Conservation (phyloP, 2,888 invertebrate species). For the Germaria angustata region DNA sequence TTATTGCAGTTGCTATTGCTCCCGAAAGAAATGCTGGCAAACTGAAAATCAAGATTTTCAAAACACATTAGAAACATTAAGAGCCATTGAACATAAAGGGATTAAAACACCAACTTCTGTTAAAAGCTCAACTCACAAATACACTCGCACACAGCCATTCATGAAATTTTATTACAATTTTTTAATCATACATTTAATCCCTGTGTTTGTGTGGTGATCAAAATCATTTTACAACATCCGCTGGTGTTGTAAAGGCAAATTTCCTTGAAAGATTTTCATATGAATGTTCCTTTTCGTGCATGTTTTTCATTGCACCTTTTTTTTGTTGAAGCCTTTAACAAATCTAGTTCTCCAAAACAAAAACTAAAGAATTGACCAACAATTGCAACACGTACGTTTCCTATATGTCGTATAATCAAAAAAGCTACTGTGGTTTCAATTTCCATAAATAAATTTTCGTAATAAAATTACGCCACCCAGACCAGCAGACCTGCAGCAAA, state of each 20-base stretch:
- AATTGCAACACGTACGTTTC: conserved; percentile 15
- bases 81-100: conserved; percentile 38
- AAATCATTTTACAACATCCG: conserved; percentile 66
- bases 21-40: conserved; percentile 23
- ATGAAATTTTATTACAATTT: too few species aligned
- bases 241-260: conserved; percentile 39
- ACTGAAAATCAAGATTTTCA: conserved; percentile 44
- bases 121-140: too few species aligned
- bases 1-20: not conserved
- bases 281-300: not conserved
- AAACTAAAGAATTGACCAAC: conserved; percentile 24
- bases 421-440: conserved; percentile 44
- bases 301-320: conserved; percentile 13
- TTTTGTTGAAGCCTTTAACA: conserved; percentile 21
- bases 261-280: conserved; percentile 55
- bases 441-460: conserved; percentile 13
- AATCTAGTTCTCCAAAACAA: conserved; percentile 19
- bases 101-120: conserved; percentile 24
- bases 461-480: not conserved
- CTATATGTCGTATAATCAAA: not conserved
- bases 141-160: not conserved
- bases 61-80: conserved; percentile 52
- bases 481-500: not conserved
- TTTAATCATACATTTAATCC: conserved; percentile 26
- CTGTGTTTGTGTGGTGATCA: conserved; percentile 41